Percentiles rank a stretch among this genome's conserved stretches.
Evolutionary conservation across 64 coral and sea anemone species (phyloP).

Genomic region (Pocillopora verrucosa): DNA sequence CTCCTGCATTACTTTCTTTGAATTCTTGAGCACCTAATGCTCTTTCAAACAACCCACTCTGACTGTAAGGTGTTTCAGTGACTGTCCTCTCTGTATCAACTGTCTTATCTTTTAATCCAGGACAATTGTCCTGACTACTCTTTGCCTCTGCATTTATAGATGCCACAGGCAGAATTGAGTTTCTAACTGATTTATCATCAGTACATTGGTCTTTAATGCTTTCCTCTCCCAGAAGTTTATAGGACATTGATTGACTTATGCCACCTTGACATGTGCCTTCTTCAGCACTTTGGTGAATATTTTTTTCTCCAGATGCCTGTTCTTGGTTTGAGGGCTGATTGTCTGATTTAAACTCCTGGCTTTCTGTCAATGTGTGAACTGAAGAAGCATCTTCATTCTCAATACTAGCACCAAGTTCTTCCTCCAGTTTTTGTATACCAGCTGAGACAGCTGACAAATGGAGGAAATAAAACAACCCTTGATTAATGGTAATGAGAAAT

Average conservation of each 20-base stretch:
- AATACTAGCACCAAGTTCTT: slow-evolving; percentile 46
- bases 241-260: neutral
- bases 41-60: neutral
- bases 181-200: neutral
- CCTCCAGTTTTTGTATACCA: slow-evolving; percentile 60
- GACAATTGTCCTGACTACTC: neutral
- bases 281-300: neutral
- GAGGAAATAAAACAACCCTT: neutral
- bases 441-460: slow-evolving; percentile 20
- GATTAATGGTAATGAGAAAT: neutral
- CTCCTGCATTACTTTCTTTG: neutral
- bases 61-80: neutral
- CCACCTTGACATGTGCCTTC: neutral
- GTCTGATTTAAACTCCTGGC: neutral
- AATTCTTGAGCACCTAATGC: neutral
- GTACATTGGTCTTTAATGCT: neutral
- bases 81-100: neutral
- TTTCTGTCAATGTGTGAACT: neutral
- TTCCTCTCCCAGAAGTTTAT: neutral
- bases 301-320: neutral
- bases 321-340: neutral
- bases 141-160: neutral
- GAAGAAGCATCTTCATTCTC: slow-evolving; percentile 4
- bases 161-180: neutral
- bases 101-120: neutral